Percentiles rank a stretch among this genome's conserved stretches.
Evolutionary conservation across 2,888 invertebrate species (phyloP).

Genomic region (Phyllotreta cruciferae): DNA sequence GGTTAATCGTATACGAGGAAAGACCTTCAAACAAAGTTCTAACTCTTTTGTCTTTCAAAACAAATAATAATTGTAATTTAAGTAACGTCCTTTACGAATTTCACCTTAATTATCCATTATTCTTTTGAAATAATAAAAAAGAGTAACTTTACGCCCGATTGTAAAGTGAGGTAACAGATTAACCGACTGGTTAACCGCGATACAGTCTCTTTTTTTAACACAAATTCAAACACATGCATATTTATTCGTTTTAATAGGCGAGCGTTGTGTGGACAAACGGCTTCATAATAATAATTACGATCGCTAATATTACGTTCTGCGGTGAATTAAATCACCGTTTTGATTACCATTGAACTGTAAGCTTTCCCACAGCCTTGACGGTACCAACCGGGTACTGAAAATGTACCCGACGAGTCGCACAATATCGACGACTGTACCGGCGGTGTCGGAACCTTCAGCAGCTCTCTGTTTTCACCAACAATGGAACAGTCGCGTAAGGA

Average conservation of each 20-base stretch:
- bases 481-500: slow-evolving; percentile 10
- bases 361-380: slow-evolving; percentile 49
- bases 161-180: neutral
- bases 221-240: slow-evolving; percentile 16
- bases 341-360: slow-evolving; percentile 49
- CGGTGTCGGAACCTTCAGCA: slow-evolving; percentile 24
- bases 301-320: slow-evolving; percentile 39
- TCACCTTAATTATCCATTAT: too few species aligned
- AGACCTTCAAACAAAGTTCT: too few species aligned
- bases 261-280: slow-evolving; percentile 37
- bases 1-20: too few species aligned
- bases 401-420: slow-evolving; percentile 21
- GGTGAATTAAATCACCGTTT: slow-evolving; percentile 47
- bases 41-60: too few species aligned
- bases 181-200: neutral
- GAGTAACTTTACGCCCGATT: slow-evolving; percentile 3
- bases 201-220: slow-evolving; percentile 12
- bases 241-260: slow-evolving; percentile 34
- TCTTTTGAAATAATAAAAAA: neutral
- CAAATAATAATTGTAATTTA: too few species aligned
- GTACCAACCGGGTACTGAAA: slow-evolving; percentile 30
- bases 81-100: too few species aligned
- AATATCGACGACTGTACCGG: slow-evolving; percentile 23
- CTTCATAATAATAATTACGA: slow-evolving; percentile 40
- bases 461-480: slow-evolving; percentile 14